Percentiles rank a stretch among this genome's conserved stretches.
These are phyloP conservation scores for Catharus bicknelli DNA, from an alignment of 2,113 vertebrate genomes.

Conservation along the genomic window DNA sequence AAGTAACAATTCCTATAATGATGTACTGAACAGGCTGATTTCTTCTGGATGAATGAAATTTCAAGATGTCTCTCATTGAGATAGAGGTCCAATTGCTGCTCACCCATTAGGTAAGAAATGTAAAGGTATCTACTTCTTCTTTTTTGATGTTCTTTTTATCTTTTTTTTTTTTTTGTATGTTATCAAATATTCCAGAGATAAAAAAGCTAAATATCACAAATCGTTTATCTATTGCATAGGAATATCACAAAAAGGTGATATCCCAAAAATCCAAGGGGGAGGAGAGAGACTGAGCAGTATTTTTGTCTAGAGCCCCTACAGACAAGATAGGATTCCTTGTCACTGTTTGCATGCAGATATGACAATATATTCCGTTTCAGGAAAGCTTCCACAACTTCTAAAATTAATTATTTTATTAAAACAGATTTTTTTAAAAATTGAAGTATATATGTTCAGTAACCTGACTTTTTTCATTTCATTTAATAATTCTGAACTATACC, in stretches of 20 bases:
- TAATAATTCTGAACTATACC: not conserved
- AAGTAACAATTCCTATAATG: not conserved
- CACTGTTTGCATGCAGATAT: not conserved
- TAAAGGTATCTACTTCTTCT: not conserved
- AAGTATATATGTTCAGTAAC: not conserved
- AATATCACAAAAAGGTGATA: not conserved
- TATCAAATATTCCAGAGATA: not conserved
- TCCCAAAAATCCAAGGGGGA: not conserved
- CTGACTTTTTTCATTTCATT: not conserved
- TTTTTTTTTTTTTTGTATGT: not conserved
- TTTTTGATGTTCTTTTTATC: not conserved
- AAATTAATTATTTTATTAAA: not conserved
- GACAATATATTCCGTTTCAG: not conserved
- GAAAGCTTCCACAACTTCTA: not conserved
- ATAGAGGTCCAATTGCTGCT: not conserved
- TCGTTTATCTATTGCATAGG: not conserved
- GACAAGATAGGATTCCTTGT: not conserved
- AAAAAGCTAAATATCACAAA: not conserved
- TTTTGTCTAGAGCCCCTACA: not conserved
- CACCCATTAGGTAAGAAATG: not conserved
- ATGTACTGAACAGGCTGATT: not conserved
- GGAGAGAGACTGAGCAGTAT: fast-evolving
- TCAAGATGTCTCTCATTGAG: not conserved
- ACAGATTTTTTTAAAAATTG: not conserved
- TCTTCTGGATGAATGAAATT: not conserved